phyloP scores from a whole-genome alignment of 2,888 invertebrate genomes.

The Ochropleura leucogaster region DNA sequence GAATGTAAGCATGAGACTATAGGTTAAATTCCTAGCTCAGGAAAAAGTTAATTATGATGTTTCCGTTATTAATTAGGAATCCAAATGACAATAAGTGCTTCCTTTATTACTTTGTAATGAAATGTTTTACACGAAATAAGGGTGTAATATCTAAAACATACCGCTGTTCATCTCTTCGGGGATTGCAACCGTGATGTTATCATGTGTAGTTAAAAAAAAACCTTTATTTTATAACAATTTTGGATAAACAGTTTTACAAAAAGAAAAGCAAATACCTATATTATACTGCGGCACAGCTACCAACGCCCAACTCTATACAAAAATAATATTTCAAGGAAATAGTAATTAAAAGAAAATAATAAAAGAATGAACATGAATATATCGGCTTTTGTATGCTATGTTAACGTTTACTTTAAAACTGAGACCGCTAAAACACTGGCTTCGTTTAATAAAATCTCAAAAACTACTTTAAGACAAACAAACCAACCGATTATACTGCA shows the following conservation, averaged over 20 bases:
- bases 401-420: neutral
- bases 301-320: too few relatives aligned
- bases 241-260: too few relatives aligned
- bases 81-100: neutral
- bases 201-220: too few relatives aligned
- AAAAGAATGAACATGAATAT: too few relatives aligned
- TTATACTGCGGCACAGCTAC: too few relatives aligned
- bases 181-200: neutral
- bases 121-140: neutral
- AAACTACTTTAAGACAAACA: neutral
- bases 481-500: slow-evolving; percentile 6
- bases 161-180: neutral
- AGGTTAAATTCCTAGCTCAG: neutral
- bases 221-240: too few relatives aligned
- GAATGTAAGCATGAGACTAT: neutral
- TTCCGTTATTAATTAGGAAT: neutral
- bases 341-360: too few relatives aligned
- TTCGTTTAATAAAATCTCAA: neutral
- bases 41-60: neutral
- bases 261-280: too few relatives aligned
- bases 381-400: too few relatives aligned
- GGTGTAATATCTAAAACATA: neutral
- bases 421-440: neutral
- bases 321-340: too few relatives aligned
- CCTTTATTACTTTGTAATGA: neutral